phyloP scores from a whole-genome alignment of 2,113 vertebrate species.

The Scomber colias region DNA sequence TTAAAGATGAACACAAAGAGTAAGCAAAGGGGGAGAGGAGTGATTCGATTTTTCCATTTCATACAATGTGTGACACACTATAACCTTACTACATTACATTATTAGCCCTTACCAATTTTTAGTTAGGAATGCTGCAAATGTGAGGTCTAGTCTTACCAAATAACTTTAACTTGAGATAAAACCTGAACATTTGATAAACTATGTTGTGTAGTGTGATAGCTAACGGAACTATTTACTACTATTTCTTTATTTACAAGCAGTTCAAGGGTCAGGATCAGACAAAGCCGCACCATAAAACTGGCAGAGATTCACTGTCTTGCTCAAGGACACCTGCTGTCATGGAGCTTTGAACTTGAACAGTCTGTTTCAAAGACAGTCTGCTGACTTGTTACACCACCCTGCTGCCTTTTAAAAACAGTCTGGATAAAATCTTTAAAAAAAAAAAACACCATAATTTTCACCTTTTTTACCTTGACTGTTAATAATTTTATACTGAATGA shows the following conservation, averaged over 20 bases:
- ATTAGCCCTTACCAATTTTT: neutral
- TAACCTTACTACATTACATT: neutral
- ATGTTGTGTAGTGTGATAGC: neutral
- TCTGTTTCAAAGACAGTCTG: constrained; percentile 8
- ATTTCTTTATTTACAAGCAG: no score
- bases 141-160: neutral
- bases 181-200: neutral
- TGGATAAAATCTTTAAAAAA: neutral
- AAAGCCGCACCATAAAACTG: neutral
- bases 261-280: neutral
- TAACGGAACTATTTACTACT: no score
- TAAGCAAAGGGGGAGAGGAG: neutral
- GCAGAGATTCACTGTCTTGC: neutral
- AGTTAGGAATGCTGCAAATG: constrained; percentile 10
- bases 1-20: constrained; percentile 78
- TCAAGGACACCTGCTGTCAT: constrained; percentile 43
- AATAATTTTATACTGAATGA: constrained; percentile 6
- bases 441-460: neutral
- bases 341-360: constrained; percentile 28
- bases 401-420: constrained; percentile 18
- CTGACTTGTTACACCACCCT: neutral
- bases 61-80: constrained; percentile 4
- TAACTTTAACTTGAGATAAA: neutral
- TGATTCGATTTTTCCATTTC: constrained; percentile 56
- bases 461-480: neutral